Percentiles rank a stretch among this genome's conserved stretches.
Conservation (phyloP, 1,140 invertebrate genomes). For the Cydia amplana region DNA sequence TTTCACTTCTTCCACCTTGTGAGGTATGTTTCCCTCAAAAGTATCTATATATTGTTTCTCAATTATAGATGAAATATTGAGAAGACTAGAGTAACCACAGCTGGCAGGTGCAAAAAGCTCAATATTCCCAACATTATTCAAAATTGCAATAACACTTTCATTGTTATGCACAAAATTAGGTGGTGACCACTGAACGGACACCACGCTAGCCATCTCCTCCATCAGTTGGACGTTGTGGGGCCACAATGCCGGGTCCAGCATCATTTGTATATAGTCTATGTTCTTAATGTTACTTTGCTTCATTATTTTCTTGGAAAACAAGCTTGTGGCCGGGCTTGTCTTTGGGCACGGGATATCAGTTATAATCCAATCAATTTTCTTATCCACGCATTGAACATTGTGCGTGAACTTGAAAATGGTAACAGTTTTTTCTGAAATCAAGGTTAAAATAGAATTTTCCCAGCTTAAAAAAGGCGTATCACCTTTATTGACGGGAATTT, state of each 20-base stretch:
- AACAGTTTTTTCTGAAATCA: conserved; percentile 52
- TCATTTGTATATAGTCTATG: conserved; percentile 58
- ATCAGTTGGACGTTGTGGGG: conserved; percentile 54
- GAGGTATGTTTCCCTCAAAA: conserved; percentile 33
- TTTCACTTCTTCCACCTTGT: conserved; percentile 47
- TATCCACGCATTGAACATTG: conserved; percentile 59
- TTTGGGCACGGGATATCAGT: conserved; percentile 45
- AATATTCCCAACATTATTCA: conserved; percentile 64
- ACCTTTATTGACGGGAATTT: conserved; percentile 52
- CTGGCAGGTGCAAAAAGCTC: conserved; percentile 49
- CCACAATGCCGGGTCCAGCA: conserved; percentile 60
- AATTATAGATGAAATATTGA: conserved; percentile 52
- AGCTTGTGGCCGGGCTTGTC: conserved; percentile 49
- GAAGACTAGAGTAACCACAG: conserved; percentile 43
- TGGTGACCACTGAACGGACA: conserved; percentile 55
- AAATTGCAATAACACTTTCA: conserved; percentile 50
- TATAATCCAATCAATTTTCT: conserved; percentile 55
- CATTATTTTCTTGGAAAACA: conserved; percentile 48
- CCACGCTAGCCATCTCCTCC: conserved; percentile 50
- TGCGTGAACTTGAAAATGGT: conserved; percentile 55
- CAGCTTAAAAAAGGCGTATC: conserved; percentile 51
- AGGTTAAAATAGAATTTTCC: conserved; percentile 48
- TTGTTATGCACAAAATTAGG: conserved; percentile 46
- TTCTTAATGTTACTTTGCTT: conserved; percentile 47
- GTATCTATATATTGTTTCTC: conserved; percentile 41